Percentiles rank a stretch among this genome's conserved stretches.
Evolutionary conservation across 2,113 vertebrate genomes (phyloP).

Genomic region (Oncorhynchus tshawytscha): DNA sequence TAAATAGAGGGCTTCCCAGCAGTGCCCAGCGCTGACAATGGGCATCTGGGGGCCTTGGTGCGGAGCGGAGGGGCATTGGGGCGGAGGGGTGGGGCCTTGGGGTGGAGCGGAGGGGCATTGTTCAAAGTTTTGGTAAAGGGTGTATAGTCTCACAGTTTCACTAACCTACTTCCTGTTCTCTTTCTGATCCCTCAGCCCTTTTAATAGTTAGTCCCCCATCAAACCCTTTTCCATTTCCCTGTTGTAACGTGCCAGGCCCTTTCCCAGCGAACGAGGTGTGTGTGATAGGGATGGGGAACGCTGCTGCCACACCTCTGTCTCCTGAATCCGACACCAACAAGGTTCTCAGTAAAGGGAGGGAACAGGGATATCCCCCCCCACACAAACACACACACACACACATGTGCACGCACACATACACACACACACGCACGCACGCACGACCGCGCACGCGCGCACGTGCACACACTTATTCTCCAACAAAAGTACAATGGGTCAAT

Average conservation of each 20-base stretch:
- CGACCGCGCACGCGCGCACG: neutral
- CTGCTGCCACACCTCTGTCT: conserved; percentile 27
- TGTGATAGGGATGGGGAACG: neutral
- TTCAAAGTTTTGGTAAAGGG: conserved; percentile 43
- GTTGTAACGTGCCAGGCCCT: conserved; percentile 49
- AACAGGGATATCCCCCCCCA: conserved; percentile 43
- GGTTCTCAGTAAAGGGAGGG: conserved; percentile 46
- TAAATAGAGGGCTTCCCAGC: neutral
- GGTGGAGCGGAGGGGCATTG: conserved; percentile 3
- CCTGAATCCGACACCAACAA: conserved; percentile 15
- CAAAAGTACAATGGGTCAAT: neutral
- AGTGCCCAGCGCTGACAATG: neutral
- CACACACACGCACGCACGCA: conserved; percentile 34
- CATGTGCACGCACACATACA: conserved; percentile 18
- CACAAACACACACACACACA: conserved; percentile 33
- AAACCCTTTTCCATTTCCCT: neutral
- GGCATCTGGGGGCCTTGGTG: neutral
- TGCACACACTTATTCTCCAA: conserved; percentile 19
- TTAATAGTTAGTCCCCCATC: conserved; percentile 21
- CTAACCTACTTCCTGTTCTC: conserved; percentile 51
- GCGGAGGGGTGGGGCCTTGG: neutral
- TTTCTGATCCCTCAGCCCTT: conserved; percentile 26
- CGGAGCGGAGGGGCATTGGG: neutral
- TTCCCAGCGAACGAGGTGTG: conserved; percentile 13
- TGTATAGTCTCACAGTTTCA: conserved; percentile 31